Percentiles rank a stretch among this genome's conserved stretches.
Conservation (phyloP, 2,888 invertebrate genomes). For the Sclerodermus sp. region DNA sequence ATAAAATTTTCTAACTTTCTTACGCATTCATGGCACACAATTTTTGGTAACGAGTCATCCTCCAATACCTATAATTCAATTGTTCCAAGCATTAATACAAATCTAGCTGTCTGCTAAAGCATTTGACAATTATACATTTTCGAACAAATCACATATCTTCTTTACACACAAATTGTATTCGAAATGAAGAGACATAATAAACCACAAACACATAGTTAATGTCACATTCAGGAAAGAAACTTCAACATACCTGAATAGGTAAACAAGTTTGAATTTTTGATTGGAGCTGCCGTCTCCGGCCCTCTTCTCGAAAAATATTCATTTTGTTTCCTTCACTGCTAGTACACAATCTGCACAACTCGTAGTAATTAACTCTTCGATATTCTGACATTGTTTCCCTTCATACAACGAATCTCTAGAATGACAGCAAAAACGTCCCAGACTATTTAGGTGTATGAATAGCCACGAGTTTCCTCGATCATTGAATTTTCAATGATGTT, state of each 20-base stretch:
- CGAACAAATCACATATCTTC: neutral
- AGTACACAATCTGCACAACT: conserved; percentile 71
- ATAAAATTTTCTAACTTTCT: conserved; percentile 66
- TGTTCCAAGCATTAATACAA: conserved; percentile 6
- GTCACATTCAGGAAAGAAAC: neutral
- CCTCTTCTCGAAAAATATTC: conserved; percentile 70
- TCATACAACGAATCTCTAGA: conserved; percentile 7
- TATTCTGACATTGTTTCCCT: conserved; percentile 65
- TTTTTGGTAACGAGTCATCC: conserved; percentile 71
- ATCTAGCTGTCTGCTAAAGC: neutral
- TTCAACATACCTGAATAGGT: conserved; percentile 63
- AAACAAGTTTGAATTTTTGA: conserved; percentile 69
- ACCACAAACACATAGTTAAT: too few species aligned
- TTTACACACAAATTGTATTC: neutral
- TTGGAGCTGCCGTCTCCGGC: conserved; percentile 66
- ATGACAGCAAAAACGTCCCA: too few species aligned
- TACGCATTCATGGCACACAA: conserved; percentile 67
- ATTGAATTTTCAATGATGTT: too few species aligned
- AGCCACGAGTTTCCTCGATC: too few species aligned
- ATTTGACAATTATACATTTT: neutral
- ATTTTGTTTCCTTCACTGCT: conserved; percentile 68
- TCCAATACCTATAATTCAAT: conserved; percentile 63
- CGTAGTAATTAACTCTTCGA: conserved; percentile 71
- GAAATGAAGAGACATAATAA: neutral
- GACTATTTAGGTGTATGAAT: too few species aligned